Evolutionary conservation across 1,140 invertebrate genomes (phyloP), one percentile per base, ranked within the genome.

Genomic region (Melipona quadrifasciata): DNA sequence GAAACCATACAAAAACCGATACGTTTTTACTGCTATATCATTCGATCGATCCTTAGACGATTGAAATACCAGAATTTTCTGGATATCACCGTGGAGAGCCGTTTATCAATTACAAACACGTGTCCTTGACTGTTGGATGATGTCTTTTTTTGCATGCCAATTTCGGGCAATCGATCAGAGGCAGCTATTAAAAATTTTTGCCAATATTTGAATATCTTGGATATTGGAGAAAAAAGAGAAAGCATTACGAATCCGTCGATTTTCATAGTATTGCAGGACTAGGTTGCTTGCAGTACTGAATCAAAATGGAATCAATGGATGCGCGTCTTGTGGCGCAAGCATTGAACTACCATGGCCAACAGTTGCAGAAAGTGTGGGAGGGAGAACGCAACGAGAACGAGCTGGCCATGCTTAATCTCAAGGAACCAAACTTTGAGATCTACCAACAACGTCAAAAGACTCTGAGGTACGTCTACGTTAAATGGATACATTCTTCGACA

Each of bases 311-410:
- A 55, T 93, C 95, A 58, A 94, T 97, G 95, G 96, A 97, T 94
- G 91, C 95, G 93, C 96, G 96, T 75, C 95, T 97, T 83, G 96
- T 98, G 91, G 95, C 96, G 90, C 96, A 97, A 91, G 95, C 96
- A 74, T 95, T 98, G 85, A 97, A 97, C 94, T 98, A 97, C 92
- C 97, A 98, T 95, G 97, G 97, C 1, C 97, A 97, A 90, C 97
- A 97, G 90, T 94, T 98, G 87, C 97, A 97, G 93, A 98, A 98
- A 95, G 96, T 97, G 85, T 98, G 97, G 97, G 97, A 98, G 91
- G 95, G 96, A 39, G 97, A 98, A 91, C 95, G 96, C 90, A 97
- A 97, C 83, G 96, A 97, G 90, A 96, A 96, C 76, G 97, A 97
- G 90, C 93, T 97, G 72, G 86, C 95, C 4, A 96, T 96, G 90